A percentile compares a stretch with the other conserved stretches of the same genome.
Conservation (phyloP, 2,888 invertebrate species). For the Pogonocherus hispidulus region DNA sequence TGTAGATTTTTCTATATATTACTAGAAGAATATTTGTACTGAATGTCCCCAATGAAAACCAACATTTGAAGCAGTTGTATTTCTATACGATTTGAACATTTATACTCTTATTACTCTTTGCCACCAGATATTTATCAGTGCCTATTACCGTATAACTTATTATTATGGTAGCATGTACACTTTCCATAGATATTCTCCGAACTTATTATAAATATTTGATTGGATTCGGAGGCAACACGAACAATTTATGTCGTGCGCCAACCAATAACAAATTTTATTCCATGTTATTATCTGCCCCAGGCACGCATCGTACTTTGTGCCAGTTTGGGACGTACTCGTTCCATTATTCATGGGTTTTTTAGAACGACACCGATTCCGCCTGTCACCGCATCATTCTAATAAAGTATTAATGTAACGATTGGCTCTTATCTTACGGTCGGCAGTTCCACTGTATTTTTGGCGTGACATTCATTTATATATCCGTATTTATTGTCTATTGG, state of each 20-base stretch:
- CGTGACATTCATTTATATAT: slow-evolving; percentile 17
- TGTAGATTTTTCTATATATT: no score
- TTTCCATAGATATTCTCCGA: background rate
- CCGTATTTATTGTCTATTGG: background rate
- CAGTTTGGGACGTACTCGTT: slow-evolving; percentile 28
- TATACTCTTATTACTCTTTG: no score
- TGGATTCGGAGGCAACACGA: slow-evolving; percentile 7
- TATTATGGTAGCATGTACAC: background rate
- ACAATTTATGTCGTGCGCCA: slow-evolving; percentile 18
- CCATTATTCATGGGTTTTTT: slow-evolving; percentile 34
- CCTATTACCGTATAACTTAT: no score
- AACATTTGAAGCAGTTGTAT: no score
- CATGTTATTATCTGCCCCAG: slow-evolving; percentile 32
- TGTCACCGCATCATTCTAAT: slow-evolving; percentile 51
- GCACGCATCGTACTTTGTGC: slow-evolving; percentile 37
- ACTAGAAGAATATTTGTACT: no score
- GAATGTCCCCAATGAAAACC: no score
- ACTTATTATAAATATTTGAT: slow-evolving; percentile 12
- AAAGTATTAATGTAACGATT: slow-evolving; percentile 33
- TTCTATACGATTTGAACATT: no score
- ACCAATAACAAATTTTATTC: slow-evolving; percentile 35
- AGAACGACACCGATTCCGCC: slow-evolving; percentile 46
- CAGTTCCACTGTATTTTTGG: slow-evolving; percentile 23
- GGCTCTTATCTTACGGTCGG: slow-evolving; percentile 13
- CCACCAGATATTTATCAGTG: no score